Evolutionary conservation across 2,888 invertebrate species (phyloP).

Genomic region (Tolmerus cingulatus): DNA sequence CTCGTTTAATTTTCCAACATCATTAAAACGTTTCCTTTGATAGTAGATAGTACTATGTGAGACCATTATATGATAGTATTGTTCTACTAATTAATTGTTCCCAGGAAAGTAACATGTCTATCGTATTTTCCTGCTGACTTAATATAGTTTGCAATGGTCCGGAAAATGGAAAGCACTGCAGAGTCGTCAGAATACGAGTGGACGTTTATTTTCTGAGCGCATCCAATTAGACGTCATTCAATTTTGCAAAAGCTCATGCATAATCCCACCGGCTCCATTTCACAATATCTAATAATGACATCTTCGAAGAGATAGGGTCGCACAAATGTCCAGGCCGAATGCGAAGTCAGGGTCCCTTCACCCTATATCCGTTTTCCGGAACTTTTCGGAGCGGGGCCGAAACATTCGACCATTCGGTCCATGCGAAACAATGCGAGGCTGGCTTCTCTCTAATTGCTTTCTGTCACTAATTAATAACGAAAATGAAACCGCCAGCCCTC

Average conservation of each 20-base stretch:
- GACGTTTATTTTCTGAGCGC: neutral
- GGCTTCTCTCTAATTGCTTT: slow-evolving; percentile 1
- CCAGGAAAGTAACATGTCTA: neutral
- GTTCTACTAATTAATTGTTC: neutral
- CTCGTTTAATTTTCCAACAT: neutral
- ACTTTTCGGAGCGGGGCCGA: neutral
- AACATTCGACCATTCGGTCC: neutral
- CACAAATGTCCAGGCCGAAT: neutral
- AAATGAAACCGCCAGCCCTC: slow-evolving; percentile 1
- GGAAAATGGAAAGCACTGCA: neutral
- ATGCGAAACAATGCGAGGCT: neutral
- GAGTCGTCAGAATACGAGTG: neutral
- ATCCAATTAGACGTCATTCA: slow-evolving; percentile 1
- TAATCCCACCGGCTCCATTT: slow-evolving; percentile 1
- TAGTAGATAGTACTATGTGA: neutral
- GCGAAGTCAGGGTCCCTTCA: neutral
- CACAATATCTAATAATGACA: slow-evolving; percentile 18
- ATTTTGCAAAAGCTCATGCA: neutral
- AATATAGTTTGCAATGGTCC: neutral
- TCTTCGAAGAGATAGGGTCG: neutral
- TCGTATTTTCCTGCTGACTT: neutral
- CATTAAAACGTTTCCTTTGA: neutral
- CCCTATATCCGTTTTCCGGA: neutral
- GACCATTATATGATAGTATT: neutral
- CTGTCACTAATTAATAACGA: slow-evolving; percentile 29